Evolutionary conservation across 1,140 invertebrate genomes (phyloP).

Genomic region (Drosophila pseudoananassae): DNA sequence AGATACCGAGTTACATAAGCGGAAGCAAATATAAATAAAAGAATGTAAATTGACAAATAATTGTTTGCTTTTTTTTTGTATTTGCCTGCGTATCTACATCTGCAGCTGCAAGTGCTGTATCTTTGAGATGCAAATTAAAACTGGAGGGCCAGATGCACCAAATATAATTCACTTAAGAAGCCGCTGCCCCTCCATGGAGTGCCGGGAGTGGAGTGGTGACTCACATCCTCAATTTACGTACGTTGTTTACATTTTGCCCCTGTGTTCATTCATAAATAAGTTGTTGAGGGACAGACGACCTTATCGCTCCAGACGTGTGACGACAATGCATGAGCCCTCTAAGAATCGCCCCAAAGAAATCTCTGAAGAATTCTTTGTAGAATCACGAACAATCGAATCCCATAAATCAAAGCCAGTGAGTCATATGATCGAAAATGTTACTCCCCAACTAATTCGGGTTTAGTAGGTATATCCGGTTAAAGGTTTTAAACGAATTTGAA

Average conservation of each 20-base stretch:
- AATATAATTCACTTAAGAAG: constrained; percentile 53
- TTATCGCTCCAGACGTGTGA: constrained; percentile 36
- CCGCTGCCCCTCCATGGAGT: not conserved
- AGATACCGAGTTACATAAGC: not conserved
- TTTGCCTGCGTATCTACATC: constrained; percentile 2
- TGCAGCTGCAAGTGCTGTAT: constrained; percentile 27
- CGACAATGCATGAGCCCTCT: constrained; percentile 17
- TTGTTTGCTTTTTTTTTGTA: constrained; percentile 21
- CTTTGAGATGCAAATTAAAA: constrained; percentile 54
- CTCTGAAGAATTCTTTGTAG: constrained; percentile 13
- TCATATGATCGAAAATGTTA: constrained; percentile 18
- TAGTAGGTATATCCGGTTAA: constrained; percentile 18
- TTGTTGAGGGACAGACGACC: not conserved
- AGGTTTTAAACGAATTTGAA: not conserved
- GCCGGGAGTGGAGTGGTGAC: constrained; percentile 14
- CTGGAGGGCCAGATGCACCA: constrained; percentile 31
- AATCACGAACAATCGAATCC: constrained; percentile 5
- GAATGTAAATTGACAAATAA: constrained; percentile 27
- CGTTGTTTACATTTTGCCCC: constrained; percentile 20
- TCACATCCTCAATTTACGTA: constrained; percentile 61
- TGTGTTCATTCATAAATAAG: constrained; percentile 41
- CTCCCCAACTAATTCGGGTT: not conserved
- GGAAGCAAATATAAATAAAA: constrained; percentile 4
- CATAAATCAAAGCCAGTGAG: constrained; percentile 27
- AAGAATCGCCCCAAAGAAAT: not conserved